These are phyloP conservation scores for Pristionchus mayeri DNA, from an alignment of 2,888 invertebrate species.

Conservation along the genomic window DNA sequence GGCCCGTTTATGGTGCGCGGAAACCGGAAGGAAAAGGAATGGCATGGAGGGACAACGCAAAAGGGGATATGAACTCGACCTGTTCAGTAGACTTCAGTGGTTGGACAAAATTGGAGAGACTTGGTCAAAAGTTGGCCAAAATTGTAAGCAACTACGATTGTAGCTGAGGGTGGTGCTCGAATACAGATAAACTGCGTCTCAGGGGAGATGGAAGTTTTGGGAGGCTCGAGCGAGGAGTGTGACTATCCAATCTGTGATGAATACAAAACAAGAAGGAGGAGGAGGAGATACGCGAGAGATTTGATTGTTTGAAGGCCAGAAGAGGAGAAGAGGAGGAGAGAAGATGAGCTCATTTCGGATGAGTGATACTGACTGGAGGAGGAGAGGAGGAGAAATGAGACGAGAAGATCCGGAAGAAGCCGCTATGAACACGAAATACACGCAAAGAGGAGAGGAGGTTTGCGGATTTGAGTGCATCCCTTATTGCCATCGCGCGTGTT, in stretches of 20 bases:
- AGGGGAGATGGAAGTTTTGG: background rate
- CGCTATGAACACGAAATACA: slow-evolving; percentile 27
- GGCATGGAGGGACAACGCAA: too few relatives aligned
- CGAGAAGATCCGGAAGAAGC: background rate
- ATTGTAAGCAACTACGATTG: too few relatives aligned
- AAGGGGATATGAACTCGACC: too few relatives aligned
- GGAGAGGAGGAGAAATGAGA: slow-evolving; percentile 28
- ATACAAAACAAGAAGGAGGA: slow-evolving; percentile 5
- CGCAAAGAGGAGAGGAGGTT: too few relatives aligned
- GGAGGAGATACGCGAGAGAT: slow-evolving; percentile 9
- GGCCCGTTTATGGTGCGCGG: too few relatives aligned
- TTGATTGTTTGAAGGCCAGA: slow-evolving; percentile 31
- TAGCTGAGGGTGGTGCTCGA: too few relatives aligned
- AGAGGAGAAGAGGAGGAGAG: slow-evolving; percentile 6
- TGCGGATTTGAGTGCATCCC: too few relatives aligned
- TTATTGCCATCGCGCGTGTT: background rate
- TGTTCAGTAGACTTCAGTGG: too few relatives aligned
- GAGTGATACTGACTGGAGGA: slow-evolving; percentile 15
- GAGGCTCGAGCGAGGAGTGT: background rate
- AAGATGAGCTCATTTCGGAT: slow-evolving; percentile 34
- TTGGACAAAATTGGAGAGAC: too few relatives aligned
- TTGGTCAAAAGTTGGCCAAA: too few relatives aligned
- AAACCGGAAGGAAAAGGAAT: too few relatives aligned
- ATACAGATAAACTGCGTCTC: too few relatives aligned
- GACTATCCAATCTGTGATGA: slow-evolving; percentile 11